A percentile compares a stretch with the other conserved stretches of the same genome.
Evolutionary conservation across 2,797 vertebrate genomes (phyloP).

Genomic region (Poecilia wingei): DNA sequence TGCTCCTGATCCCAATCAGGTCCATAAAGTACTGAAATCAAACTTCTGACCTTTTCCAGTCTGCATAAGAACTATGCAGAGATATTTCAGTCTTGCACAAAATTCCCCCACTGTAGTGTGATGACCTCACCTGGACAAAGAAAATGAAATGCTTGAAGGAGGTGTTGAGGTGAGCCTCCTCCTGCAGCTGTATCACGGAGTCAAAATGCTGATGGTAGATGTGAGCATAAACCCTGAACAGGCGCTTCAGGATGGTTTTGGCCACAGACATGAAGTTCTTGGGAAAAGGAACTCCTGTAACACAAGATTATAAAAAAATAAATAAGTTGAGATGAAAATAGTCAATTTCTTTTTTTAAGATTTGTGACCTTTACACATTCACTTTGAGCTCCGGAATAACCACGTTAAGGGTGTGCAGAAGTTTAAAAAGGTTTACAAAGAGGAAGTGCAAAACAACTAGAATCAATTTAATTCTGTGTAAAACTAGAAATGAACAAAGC

Average conservation of each 20-base stretch:
- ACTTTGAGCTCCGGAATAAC: background rate
- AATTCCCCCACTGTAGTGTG: accelerated
- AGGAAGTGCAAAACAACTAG: background rate
- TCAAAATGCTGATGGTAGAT: slow-evolving; percentile 99
- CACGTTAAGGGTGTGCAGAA: background rate
- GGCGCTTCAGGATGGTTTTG: slow-evolving; percentile 96
- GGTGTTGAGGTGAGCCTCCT: slow-evolving; percentile 98
- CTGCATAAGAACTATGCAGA: background rate
- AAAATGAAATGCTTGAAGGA: slow-evolving; percentile 99
- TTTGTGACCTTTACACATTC: background rate
- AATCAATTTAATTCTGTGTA: background rate
- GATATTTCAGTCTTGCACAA: background rate
- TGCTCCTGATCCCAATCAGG: background rate
- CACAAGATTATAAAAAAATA: slow-evolving; percentile 19
- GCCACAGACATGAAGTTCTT: slow-evolving; percentile 99
- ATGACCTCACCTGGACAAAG: slow-evolving; percentile 90
- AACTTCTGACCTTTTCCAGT: background rate
- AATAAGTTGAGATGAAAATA: slow-evolving; percentile 17
- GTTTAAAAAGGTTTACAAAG: background rate
- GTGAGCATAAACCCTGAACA: slow-evolving; percentile 95
- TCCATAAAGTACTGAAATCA: background rate
- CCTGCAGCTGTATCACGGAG: slow-evolving; percentile 95
- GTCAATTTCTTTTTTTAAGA: background rate
- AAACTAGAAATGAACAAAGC: slow-evolving; percentile 33
- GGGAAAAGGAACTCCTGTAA: slow-evolving; percentile 92